Base-by-base conservation (phyloP, 2,797 vertebrate genomes). In the Sebastes reedi region DNA sequence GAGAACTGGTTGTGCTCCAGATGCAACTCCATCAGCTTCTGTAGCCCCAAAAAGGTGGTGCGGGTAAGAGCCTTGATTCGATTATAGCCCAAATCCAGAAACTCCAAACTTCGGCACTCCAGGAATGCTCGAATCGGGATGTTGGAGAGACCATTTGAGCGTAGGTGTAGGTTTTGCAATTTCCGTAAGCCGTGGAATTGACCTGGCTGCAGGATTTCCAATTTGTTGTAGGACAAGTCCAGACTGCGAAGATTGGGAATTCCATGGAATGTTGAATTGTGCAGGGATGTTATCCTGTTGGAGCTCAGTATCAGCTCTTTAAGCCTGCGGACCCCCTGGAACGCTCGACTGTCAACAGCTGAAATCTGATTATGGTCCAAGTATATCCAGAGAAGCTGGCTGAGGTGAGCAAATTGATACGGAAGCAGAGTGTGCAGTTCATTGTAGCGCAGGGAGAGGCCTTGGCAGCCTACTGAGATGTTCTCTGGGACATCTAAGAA, bases 1-100 rank as follows among this genome's bases (percentile, higher is more conserved):
- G 99, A 99, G 92, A 99, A 99, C 91, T 99, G 99, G 88, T 99
- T 99, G 93, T 99, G 99, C 85, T 99, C 99, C 92, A 99, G 84
- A 84, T 99, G 99, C 83, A 99, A 96, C 91, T 99, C 99, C 64
- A 98, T 99, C 50, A 99, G 81, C 91, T 97, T 98, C 89, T 98
- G 90, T 24, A 99, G 96, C 61, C 99, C 99, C 72, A 99, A 94
- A 72, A 99, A 99, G 6, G 98, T 98, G 2, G 99, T 99, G 36
- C 99, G 97, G 13, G 98, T 99, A 42, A 99, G 93, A 86, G 97
- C 97, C 64, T 98, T 96, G 72, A 99, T 98, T 54, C 98, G 96
- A 93, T 99, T 99, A 89, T 99, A 99, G 87, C 98, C 98, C 92
- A 99, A 89, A 91, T 99, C 99, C 89, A 99, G 93, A 87, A 99